Evolutionary conservation across 2,113 vertebrate species (phyloP), one percentile per base, ranked within the genome.

Genomic region (Salminus brasiliensis): DNA sequence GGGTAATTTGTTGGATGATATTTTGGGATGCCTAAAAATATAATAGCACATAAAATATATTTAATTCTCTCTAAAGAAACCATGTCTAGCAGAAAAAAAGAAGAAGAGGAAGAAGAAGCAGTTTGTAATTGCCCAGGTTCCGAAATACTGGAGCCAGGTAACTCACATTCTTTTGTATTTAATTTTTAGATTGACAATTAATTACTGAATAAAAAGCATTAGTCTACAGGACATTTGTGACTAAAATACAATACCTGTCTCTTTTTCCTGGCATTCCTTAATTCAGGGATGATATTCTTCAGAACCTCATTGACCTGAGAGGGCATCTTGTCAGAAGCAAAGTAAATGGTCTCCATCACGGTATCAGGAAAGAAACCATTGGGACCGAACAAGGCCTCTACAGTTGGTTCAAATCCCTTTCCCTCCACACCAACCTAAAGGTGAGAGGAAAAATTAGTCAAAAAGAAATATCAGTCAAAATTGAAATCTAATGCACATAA

Each of bases 361-460:
- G 93, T 94, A 83, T 98, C 94, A 8, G 97, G 97, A 87, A 99
- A 98, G 89, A 98, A 97, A 8, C 97, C 97, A 74, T 93, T 87
- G 5, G 94, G 85, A 80, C 97, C 97, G 88, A 99, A 98, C 69
- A 98, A 86, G 3, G 95, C 94, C 70, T 98, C 96, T 45, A 98
- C 30, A 0, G 95, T 95, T 80, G 96, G 96, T 83, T 98, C 96
- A 87, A 98, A 95, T 8, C 93, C 94, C 75, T 94, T 95, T 53
- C 96, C 96, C 72, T 97, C 95, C 85, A 98, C 86, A 41, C 96
- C 96, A 86, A 99, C 87, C 97, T 99, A 39, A 66, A 80, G 76
- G 39, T 65, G 25, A 57, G n/a, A 67, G 39, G 29, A 45, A 66
- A 2, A 16, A 68, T 36, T 18, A 36, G 29, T 47, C 0, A 45